These are phyloP conservation scores for Steatocranus sp. DNA, from an alignment of 2,797 vertebrate genomes.

Conservation along the genomic window DNA sequence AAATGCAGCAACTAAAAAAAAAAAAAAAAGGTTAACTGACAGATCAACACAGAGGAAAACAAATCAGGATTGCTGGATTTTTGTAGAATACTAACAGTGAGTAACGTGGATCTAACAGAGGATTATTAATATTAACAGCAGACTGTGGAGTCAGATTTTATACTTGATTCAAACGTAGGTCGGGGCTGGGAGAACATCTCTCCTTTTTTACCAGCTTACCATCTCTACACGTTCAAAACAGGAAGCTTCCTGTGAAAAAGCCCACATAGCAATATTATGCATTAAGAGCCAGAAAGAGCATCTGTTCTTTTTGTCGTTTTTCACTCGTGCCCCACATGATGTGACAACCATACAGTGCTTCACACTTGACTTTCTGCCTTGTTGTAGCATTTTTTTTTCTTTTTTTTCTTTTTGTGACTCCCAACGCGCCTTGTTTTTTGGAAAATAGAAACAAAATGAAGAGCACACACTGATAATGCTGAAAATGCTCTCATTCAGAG, in stretches of 20 bases:
- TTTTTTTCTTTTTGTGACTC: neutral
- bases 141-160: constrained; percentile 1
- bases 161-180: constrained; percentile 15
- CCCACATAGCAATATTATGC: neutral
- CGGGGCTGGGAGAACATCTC: constrained; percentile 9
- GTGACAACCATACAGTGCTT: neutral
- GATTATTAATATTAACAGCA: neutral
- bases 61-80: constrained; percentile 39
- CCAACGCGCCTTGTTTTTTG: constrained; percentile 25
- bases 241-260: neutral
- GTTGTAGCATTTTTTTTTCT: constrained; percentile 3
- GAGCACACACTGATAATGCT: neutral
- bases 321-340: neutral
- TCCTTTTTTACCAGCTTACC: constrained; percentile 19
- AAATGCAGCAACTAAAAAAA: neutral
- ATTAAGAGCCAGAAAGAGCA: neutral
- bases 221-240: neutral
- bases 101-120: constrained; percentile 13
- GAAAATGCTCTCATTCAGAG: neutral
- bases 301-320: neutral
- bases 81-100: constrained; percentile 50
- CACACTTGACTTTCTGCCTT: neutral
- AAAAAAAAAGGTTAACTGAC: neutral
- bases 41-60: neutral
- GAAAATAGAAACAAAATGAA: constrained; percentile 14